Base-by-base conservation (phyloP, 2,113 vertebrate genomes). In the Coptodon rendalli region DNA sequence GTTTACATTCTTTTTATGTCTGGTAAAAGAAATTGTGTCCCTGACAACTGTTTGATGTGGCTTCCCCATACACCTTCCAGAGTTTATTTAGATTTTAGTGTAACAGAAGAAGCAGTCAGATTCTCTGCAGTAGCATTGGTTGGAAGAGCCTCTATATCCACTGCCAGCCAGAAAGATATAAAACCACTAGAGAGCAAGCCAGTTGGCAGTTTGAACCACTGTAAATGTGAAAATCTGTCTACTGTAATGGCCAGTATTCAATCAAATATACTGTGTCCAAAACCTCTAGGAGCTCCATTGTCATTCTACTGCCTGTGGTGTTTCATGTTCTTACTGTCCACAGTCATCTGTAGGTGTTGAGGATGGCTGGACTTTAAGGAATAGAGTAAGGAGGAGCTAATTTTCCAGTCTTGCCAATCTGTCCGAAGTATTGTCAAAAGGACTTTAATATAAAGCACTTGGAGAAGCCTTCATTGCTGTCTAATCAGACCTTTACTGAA, bases 401-500 rank as follows among this genome's bases (percentile, higher is more conserved):
- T 95, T 93, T 87, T 50, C 86, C 66, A 68, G 86, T 66, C 73
- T 5, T 31, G 48, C 31, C 57, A 89, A 50, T 89, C 78, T 90
- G 56, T 50, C 59, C 31, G 17, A 88, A 86, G 83, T 79, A 80
- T 50, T 86, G 63, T 54, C 85, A 56, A 84, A 84, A 94, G 93
- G 90, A 84, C 82, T 92, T 89, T 90, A 89, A 87, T 86, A 71
- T 83, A 91, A 80, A 92, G 57, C 80, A 85, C 93, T 90, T 87
- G 87, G 68, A 84, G 31, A 45, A 86, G 85, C 48, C 45, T 76
- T 90, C 59, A 56, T 84, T 78, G 89, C 73, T 90, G 92, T 31
- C n/a, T 78, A 80, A 80, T 79, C 59, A 89, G 87, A 90, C 82
- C 84, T 63, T 87, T 40, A 86, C 87, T 87, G 93, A 89, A 91